These are phyloP conservation scores for Poeciliopsis turrubarensis DNA, from an alignment of 2,113 vertebrate species.

Conservation along the genomic window DNA sequence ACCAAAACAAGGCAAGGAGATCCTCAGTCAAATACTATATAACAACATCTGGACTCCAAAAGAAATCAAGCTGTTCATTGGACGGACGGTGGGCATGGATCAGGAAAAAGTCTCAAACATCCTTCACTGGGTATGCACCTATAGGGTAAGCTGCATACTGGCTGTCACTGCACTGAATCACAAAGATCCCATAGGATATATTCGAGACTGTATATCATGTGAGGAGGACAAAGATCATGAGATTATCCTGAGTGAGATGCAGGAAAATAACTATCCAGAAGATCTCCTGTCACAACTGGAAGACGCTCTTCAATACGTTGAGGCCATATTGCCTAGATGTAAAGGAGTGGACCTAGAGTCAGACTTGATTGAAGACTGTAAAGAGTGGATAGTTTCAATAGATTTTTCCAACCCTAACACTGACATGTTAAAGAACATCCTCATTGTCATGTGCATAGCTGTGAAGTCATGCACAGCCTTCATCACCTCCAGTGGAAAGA, in stretches of 20 bases:
- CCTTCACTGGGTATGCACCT: conserved; percentile 9
- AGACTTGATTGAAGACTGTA: not conserved
- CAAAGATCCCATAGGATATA: not conserved
- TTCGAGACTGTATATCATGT: not conserved
- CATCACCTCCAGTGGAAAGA: not conserved
- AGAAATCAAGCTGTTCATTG: not conserved
- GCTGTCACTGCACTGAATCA: not conserved
- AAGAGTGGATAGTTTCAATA: not conserved
- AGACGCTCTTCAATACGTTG: not conserved
- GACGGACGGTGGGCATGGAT: not conserved
- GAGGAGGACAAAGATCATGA: conserved; percentile 15
- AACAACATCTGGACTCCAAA: conserved; percentile 20
- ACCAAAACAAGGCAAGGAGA: not conserved
- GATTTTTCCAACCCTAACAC: fast-evolving
- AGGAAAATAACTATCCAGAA: conserved; percentile 4
- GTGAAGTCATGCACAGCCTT: conserved; percentile 3
- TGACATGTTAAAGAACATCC: not conserved
- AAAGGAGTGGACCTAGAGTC: not conserved
- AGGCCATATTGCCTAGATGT: not conserved
- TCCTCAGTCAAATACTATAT: conserved; percentile 12
- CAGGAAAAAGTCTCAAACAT: not conserved
- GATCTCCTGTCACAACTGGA: not conserved
- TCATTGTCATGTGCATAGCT: conserved; percentile 12
- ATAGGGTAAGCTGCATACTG: not conserved
- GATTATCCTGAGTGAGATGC: conserved; percentile 16